phyloP scores from a whole-genome alignment of 2,888 invertebrate species.

The Brachypalpus laphriformis region DNA sequence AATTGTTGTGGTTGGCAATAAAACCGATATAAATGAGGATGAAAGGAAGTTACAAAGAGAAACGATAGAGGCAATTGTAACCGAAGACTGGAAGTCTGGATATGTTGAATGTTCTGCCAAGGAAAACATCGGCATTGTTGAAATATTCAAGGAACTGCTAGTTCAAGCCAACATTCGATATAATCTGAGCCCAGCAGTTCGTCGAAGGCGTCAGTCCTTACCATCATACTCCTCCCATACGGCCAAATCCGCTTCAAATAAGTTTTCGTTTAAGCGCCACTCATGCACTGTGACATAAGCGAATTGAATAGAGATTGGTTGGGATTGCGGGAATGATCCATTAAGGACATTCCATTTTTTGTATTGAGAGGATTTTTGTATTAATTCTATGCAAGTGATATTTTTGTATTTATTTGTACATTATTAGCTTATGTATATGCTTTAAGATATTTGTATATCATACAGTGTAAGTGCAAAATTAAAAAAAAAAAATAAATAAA shows the following conservation, averaged over 20 bases:
- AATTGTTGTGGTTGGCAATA: constrained; percentile 89
- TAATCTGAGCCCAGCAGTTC: constrained; percentile 83
- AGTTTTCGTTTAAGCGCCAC: constrained; percentile 76
- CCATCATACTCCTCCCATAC: constrained; percentile 79
- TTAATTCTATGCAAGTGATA: constrained; percentile 65
- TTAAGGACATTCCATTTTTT: constrained; percentile 26
- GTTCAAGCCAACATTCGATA: constrained; percentile 83
- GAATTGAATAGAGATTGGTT: neutral
- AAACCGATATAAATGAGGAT: constrained; percentile 84
- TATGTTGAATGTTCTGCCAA: constrained; percentile 85
- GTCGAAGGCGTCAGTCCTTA: constrained; percentile 82
- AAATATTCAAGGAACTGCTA: constrained; percentile 84
- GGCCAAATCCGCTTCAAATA: constrained; percentile 75
- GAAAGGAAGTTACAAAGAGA: constrained; percentile 81
- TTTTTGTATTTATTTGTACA: constrained; percentile 69
- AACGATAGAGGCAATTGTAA: constrained; percentile 82
- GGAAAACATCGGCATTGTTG: constrained; percentile 83
- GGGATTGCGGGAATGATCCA: neutral
- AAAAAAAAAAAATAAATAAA: neutral
- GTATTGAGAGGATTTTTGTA: constrained; percentile 44
- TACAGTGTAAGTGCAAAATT: constrained; percentile 54
- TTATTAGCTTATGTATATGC: constrained; percentile 47
- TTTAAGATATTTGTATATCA: constrained; percentile 54
- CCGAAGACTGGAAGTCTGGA: constrained; percentile 84
- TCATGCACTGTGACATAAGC: constrained; percentile 78